Percentiles rank a stretch among this genome's conserved stretches.
Evolutionary conservation across 2,113 vertebrate species (phyloP).

Genomic region (Strix aluco): DNA sequence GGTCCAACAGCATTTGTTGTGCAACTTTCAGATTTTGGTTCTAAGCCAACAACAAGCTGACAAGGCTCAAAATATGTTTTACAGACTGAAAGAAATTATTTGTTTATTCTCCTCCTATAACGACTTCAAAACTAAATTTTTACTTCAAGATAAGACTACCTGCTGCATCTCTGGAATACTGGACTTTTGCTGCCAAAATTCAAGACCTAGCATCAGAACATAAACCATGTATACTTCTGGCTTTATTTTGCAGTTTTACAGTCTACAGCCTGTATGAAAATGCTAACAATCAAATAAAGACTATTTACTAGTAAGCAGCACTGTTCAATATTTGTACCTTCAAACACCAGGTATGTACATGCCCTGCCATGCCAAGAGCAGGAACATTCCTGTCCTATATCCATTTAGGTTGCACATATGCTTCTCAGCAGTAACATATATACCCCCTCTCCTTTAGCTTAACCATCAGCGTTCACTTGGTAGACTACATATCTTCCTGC

Average conservation of each 20-base stretch:
- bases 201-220: not conserved
- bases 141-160: not conserved
- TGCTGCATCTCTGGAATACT: not conserved
- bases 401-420: not conserved
- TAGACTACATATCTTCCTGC: not conserved
- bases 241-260: not conserved
- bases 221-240: fast-evolving
- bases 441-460: not conserved
- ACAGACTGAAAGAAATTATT: not conserved
- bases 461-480: not conserved
- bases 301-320: not conserved
- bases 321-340: not conserved
- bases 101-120: not conserved
- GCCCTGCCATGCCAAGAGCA: not conserved
- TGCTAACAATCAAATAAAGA: not conserved
- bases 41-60: not conserved
- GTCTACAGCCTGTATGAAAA: not conserved
- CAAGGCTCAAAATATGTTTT: not conserved
- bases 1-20: fast-evolving
- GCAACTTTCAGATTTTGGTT: not conserved
- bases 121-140: not conserved
- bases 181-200: not conserved
- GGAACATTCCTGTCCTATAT: not conserved
- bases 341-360: fast-evolving
- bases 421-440: not conserved